These are phyloP conservation scores for Cinara cedri DNA, from an alignment of 2,888 invertebrate genomes.

Conservation along the genomic window DNA sequence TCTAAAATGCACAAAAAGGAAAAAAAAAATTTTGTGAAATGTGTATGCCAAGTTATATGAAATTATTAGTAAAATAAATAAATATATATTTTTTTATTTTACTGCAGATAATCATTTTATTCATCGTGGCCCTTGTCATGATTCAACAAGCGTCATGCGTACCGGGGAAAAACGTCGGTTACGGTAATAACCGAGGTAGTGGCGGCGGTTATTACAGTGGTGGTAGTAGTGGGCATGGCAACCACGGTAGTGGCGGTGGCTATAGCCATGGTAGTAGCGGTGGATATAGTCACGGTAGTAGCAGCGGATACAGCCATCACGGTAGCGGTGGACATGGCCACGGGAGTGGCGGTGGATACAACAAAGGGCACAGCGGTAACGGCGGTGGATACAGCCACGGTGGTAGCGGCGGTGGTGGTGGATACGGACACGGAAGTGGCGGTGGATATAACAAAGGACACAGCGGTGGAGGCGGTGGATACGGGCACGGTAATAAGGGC, in stretches of 20 bases:
- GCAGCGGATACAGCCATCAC: not conserved
- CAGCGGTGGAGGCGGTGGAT: not conserved
- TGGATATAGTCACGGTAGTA: not conserved
- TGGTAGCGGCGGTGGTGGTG: not conserved
- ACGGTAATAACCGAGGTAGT: not conserved
- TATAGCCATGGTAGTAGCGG: not conserved
- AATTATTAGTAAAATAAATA: too few species aligned
- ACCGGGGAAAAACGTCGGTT: not conserved
- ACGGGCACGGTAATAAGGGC: not conserved
- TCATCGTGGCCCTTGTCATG: not conserved
- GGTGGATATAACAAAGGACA: not conserved
- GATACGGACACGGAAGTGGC: not conserved
- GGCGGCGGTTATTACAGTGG: not conserved
- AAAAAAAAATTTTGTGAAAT: too few species aligned
- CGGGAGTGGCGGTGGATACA: not conserved
- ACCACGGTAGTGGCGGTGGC: not conserved
- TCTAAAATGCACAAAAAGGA: too few species aligned
- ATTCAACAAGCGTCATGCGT: slow-evolving; percentile 24
- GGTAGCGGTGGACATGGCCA: not conserved
- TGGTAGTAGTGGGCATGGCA: not conserved
- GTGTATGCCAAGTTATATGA: too few species aligned
- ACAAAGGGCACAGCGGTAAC: not conserved
- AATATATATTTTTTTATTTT: too few species aligned
- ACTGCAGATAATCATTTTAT: slow-evolving; percentile 15
- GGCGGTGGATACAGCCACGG: not conserved